Evolutionary conservation across 2,113 vertebrate genomes (phyloP).

Genomic region (Erythrolamprus reginae): DNA sequence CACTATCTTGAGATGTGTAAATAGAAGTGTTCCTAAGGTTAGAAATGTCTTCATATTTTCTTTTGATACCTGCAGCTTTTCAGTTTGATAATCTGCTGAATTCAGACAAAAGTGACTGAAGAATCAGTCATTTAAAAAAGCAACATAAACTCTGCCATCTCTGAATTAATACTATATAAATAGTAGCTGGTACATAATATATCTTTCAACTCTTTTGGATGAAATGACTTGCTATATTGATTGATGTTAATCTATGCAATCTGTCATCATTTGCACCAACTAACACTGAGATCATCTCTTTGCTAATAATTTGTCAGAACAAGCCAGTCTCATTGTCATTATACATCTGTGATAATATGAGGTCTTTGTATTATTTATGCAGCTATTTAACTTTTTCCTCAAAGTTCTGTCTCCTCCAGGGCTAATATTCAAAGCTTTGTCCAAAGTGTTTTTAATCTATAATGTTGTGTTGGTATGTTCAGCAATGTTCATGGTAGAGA

Average conservation of each 20-base stretch:
- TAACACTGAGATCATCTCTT: background rate
- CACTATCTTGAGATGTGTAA: background rate
- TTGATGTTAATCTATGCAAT: background rate
- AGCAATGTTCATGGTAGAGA: no score
- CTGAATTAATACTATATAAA: background rate
- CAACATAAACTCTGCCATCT: background rate
- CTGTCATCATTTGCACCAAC: background rate
- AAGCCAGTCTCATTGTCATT: background rate
- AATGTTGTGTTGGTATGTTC: no score
- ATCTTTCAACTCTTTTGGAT: background rate
- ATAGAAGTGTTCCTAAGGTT: background rate
- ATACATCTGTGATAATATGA: background rate
- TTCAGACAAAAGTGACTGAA: background rate
- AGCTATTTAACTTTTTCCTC: background rate
- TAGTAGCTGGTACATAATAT: background rate
- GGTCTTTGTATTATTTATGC: background rate
- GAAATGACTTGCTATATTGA: background rate
- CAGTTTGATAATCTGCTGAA: background rate
- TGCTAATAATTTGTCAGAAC: background rate
- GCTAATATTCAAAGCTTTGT: background rate
- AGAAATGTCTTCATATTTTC: background rate
- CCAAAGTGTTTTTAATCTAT: background rate
- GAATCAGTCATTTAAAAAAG: background rate
- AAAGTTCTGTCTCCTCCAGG: background rate
- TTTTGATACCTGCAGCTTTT: background rate